A percentile compares a stretch with the other conserved stretches of the same genome.
These are phyloP conservation scores for Erythrocercus mccallii DNA, from an alignment of 2,113 vertebrate species.

Conservation along the genomic window DNA sequence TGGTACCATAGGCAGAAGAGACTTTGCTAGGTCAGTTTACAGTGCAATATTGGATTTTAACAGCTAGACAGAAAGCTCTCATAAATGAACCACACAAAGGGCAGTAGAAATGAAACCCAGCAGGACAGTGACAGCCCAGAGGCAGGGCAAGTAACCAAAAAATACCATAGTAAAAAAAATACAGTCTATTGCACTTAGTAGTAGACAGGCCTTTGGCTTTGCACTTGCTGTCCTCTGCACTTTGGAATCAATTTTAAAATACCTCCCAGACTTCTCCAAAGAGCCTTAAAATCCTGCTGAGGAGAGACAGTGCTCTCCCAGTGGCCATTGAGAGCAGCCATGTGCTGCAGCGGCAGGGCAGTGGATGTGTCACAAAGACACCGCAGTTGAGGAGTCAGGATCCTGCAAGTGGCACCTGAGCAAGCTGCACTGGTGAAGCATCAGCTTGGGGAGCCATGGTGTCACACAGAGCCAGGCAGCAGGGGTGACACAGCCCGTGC, in stretches of 20 bases:
- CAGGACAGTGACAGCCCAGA: background rate
- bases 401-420: background rate
- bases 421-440: background rate
- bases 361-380: background rate
- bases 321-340: background rate
- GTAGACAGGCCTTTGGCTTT: background rate
- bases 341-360: background rate
- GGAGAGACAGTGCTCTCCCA: background rate
- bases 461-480: rapidly evolving
- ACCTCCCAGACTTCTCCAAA: background rate
- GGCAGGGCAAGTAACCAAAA: background rate
- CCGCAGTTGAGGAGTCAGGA: background rate
- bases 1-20: background rate
- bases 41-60: background rate
- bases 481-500: background rate
- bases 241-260: background rate
- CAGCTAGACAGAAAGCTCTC: background rate
- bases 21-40: background rate
- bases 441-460: rapidly evolving
- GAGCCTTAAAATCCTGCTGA: background rate
- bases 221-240: background rate
- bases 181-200: background rate
- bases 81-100: background rate
- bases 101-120: background rate
- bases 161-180: background rate